A percentile compares a stretch with the other conserved stretches of the same genome.
phyloP scores from a whole-genome alignment of 2,113 vertebrate genomes.

The Cinclus cinclus region DNA sequence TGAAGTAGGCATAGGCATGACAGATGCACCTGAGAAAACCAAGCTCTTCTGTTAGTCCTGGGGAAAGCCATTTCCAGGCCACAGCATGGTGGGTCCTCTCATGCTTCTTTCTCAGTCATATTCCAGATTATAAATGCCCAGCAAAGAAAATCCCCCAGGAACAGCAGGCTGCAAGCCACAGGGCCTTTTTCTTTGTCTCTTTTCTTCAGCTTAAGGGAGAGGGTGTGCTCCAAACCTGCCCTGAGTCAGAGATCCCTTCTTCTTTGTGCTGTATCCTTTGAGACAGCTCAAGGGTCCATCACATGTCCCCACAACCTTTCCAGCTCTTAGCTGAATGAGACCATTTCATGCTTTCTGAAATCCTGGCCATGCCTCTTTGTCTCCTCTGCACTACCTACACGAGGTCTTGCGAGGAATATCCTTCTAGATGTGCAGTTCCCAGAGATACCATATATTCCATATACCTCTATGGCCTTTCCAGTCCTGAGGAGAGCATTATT shows the following conservation, averaged over 20 bases:
- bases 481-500: not conserved
- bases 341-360: not conserved
- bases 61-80: not conserved
- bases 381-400: not conserved
- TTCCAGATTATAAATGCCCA: not conserved
- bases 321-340: not conserved
- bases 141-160: not conserved
- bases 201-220: not conserved
- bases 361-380: not conserved
- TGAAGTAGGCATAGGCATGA: not conserved
- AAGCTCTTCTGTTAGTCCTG: not conserved
- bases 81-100: not conserved
- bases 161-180: not conserved
- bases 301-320: not conserved
- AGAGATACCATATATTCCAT: not conserved
- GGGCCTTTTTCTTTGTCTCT: not conserved
- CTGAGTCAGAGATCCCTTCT: not conserved
- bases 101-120: not conserved
- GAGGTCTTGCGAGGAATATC: not conserved
- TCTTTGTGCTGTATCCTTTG: not conserved
- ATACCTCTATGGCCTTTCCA: not conserved
- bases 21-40: not conserved
- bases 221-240: not conserved
- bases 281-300: not conserved
- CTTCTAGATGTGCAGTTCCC: rapidly evolving